Conservation (phyloP, 2,797 vertebrate species). For the Odontamblyopus lacepedii region DNA sequence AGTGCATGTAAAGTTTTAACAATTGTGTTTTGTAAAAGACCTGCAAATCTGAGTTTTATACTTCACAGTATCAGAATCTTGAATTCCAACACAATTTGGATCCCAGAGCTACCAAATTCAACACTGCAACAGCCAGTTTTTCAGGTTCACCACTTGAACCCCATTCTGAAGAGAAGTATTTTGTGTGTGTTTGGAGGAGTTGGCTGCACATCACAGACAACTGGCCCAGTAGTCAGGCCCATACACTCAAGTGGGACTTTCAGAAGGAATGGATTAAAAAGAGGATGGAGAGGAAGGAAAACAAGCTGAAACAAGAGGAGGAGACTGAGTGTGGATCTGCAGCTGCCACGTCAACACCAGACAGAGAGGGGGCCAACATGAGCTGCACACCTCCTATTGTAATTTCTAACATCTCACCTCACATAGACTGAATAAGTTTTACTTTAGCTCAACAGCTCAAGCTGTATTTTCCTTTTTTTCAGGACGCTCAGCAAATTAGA, state of each 20-base stretch:
- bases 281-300: conserved; percentile 39
- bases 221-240: conserved; percentile 44
- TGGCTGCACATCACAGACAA: conserved; percentile 69
- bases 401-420: neutral
- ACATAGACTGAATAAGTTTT: no score
- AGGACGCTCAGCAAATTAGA: no score
- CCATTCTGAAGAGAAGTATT: conserved; percentile 46
- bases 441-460: neutral
- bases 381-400: neutral
- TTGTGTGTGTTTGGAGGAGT: conserved; percentile 50
- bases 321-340: conserved; percentile 58
- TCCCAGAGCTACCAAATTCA: neutral
- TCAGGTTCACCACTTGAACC: conserved; percentile 53
- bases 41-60: neutral
- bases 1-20: neutral
- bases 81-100: neutral
- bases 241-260: conserved; percentile 44
- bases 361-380: conserved; percentile 39
- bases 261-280: conserved; percentile 22
- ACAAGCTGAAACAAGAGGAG: conserved; percentile 42
- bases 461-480: no score
- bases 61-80: neutral
- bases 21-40: neutral
- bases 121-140: conserved; percentile 42
- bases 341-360: conserved; percentile 78